Evolutionary conservation across 2,113 vertebrate genomes (phyloP), one percentile per base, ranked within the genome.

Genomic region (Corythoichthys haematopterus): DNA sequence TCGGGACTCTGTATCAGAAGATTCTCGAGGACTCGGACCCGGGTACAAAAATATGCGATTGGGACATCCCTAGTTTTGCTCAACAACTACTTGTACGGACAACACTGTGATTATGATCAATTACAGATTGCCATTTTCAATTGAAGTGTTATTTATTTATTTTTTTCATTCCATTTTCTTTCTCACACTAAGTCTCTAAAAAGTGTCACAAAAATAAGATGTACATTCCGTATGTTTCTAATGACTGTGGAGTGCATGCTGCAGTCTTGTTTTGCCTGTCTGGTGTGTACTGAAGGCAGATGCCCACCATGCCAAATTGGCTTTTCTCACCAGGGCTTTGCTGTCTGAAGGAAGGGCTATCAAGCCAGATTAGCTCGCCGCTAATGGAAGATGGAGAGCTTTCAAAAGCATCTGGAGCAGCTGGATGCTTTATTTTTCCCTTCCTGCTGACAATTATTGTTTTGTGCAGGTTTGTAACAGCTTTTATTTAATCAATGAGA

Each of bases 261-360:
- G 55, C 33, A 57, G 33, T 70, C 70, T 61, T 71, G 66, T 70
- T 66, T 71, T 58, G 66, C 70, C 69, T 69, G 65, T 64, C 55
- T 61, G 61, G 65, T 35, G 57, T 70, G 69, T 66, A 20, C 66
- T 20, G 65, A 51, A 66, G 71, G 75, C 73, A 79, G 69, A 83
- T 72, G 72, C 68, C 73, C 73, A 72, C 74, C 71, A 78, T 66
- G 78, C 55, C 55, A 84, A 87, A 86, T 80, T 88, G 83, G 71
- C 75, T 81, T 87, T 81, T 79, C 80, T 84, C 82, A 85, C 82
- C 48, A 36, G 77, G 85, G 82, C 79, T 87, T 85, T 87, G 79
- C 74, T 86, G 79, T 87, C 79, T 84, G 83, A 88, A 84, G 80
- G 78, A 80, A 77, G 16, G 78, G 78, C 79, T 83, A 86, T 85